Evolutionary conservation across 1,140 invertebrate species (phyloP).

Genomic region (Teleogryllus occipitalis): DNA sequence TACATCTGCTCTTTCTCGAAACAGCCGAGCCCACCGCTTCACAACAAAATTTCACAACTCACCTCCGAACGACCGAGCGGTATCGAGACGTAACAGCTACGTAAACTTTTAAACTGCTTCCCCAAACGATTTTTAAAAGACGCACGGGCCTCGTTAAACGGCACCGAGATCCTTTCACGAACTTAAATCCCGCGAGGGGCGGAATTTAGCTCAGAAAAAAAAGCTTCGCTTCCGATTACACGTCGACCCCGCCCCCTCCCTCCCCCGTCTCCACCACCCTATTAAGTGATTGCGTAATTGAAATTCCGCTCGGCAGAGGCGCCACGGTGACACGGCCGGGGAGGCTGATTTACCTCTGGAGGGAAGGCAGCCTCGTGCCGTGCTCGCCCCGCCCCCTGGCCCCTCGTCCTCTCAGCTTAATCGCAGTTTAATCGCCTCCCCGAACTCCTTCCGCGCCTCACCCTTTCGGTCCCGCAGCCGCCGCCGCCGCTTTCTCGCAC

Average conservation of each 20-base stretch:
- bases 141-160: background rate
- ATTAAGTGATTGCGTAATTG: slow-evolving; percentile 5
- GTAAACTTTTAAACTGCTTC: background rate
- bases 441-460: background rate
- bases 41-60: background rate
- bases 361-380: background rate
- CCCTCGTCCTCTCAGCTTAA: background rate
- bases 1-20: too few relatives aligned
- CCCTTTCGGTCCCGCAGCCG: background rate
- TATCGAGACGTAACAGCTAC: background rate
- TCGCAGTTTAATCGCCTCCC: background rate
- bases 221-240: background rate
- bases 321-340: background rate
- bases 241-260: background rate
- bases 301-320: background rate
- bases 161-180: background rate
- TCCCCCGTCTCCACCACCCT: background rate
- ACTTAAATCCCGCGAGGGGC: background rate
- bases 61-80: background rate
- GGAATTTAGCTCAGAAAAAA: background rate
- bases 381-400: too few relatives aligned
- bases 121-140: background rate
- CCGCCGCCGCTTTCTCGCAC: too few relatives aligned
- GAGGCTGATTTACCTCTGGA: background rate
- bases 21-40: too few relatives aligned